A percentile compares a stretch with the other conserved stretches of the same genome.
Conservation (phyloP, 2,113 vertebrate species). For the Microcebus jonahi region DNA sequence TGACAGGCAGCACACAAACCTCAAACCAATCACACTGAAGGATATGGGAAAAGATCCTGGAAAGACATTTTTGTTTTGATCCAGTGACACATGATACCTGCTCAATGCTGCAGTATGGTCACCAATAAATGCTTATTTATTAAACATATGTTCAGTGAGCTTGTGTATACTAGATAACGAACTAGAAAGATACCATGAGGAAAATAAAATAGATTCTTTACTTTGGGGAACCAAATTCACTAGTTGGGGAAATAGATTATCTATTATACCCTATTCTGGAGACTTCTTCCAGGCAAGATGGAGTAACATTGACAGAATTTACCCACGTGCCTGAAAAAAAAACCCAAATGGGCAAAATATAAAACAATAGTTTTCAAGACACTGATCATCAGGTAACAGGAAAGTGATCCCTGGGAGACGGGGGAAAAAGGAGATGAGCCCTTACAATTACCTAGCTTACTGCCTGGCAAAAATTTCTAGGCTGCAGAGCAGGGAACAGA, state of each 20-base stretch:
- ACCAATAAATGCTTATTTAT: neutral
- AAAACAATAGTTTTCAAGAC: neutral
- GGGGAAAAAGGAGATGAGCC: neutral
- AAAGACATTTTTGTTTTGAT: constrained; percentile 8
- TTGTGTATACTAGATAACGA: neutral
- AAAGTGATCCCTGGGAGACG: neutral
- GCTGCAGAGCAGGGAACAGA: neutral
- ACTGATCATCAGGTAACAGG: neutral
- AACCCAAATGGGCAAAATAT: neutral
- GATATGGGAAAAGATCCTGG: neutral
- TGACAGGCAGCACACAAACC: neutral
- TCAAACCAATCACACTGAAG: constrained; percentile 14
- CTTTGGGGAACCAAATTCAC: neutral
- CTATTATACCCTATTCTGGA: neutral
- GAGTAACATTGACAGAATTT: neutral
- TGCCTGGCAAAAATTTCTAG: neutral
- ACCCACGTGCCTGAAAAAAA: neutral
- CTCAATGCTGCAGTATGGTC: neutral
- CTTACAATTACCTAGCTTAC: neutral
- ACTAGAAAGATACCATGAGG: neutral
- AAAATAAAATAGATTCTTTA: neutral
- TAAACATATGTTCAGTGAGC: neutral
- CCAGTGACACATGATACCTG: neutral
- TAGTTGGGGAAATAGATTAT: neutral
- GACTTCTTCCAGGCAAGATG: neutral